Conservation (phyloP, 2,888 invertebrate species). For the Nemurella pictetii region DNA sequence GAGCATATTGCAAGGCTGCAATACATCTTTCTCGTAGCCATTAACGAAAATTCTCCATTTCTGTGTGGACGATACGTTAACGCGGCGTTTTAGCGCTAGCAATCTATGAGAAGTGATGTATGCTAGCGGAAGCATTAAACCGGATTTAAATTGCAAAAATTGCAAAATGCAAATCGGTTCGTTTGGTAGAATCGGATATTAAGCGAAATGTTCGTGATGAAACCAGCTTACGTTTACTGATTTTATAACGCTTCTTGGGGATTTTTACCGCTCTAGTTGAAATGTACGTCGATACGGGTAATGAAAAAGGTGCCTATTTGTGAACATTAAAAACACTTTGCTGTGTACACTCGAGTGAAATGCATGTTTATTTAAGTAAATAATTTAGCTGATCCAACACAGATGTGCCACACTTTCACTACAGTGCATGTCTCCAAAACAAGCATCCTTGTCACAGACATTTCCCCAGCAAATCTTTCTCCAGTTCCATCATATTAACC, state of each 20-base stretch:
- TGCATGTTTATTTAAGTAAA: neutral
- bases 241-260: neutral
- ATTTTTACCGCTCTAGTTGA: neutral
- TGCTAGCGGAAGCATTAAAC: neutral
- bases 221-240: neutral
- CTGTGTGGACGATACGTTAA: neutral
- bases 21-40: neutral
- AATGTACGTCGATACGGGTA: too few relatives aligned
- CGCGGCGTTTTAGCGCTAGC: neutral
- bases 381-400: neutral
- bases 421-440: neutral
- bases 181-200: neutral
- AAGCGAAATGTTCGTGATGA: neutral
- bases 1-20: neutral
- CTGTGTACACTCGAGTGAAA: neutral
- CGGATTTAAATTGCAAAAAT: neutral
- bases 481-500: neutral
- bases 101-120: neutral
- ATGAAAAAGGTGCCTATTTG: neutral
- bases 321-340: neutral
- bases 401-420: neutral
- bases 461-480: neutral
- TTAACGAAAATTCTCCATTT: neutral
- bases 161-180: neutral
- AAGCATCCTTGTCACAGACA: neutral